Percentiles rank a stretch among this genome's conserved stretches.
Conservation (phyloP, 30 jellyfish, hydroid and myxozoan genomes). For the Nemopilema nomurai region DNA sequence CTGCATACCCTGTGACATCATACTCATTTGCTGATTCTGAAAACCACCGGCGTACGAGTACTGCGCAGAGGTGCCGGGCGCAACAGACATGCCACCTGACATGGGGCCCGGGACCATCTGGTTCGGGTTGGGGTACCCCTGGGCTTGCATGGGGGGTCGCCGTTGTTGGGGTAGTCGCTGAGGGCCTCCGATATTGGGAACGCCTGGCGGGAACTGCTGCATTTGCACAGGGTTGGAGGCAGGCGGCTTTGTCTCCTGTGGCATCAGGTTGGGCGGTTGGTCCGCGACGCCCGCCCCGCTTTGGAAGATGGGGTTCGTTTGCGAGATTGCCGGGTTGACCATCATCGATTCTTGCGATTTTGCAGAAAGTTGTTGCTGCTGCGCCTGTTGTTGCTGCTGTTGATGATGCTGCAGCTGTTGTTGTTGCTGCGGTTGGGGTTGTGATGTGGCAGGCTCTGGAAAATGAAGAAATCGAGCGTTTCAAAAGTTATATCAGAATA, state of each 20-base stretch:
- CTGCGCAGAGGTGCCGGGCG: constrained; percentile 50
- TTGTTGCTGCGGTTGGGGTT: constrained; percentile 51
- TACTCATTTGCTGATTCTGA: constrained; percentile 91
- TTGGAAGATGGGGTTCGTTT: constrained; percentile 45
- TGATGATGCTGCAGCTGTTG: constrained; percentile 33
- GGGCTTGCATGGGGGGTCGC: constrained; percentile 76
- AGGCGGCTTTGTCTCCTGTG: constrained; percentile 54
- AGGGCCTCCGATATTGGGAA: constrained; percentile 50
- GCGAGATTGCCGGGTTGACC: constrained; percentile 56
- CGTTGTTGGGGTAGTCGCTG: constrained; percentile 73
- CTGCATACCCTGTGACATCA: constrained; percentile 93
- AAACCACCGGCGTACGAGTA: constrained; percentile 83
- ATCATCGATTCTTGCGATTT: constrained; percentile 70
- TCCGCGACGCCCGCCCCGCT: constrained; percentile 33
- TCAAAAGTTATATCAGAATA: no score
- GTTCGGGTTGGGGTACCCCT: constrained; percentile 59
- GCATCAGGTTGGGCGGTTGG: constrained; percentile 61
- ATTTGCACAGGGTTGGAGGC: constrained; percentile 23
- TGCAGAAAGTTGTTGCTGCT: constrained; percentile 40
- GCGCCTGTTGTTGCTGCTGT: constrained; percentile 48
- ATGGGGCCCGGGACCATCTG: constrained; percentile 71
- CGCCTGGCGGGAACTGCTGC: constrained; percentile 44
- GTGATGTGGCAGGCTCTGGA: background rate
- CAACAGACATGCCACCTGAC: constrained; percentile 58
- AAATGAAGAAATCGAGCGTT: no score